These are phyloP conservation scores for Drosophila percnosoma DNA, from an alignment of 2,888 invertebrate genomes.

Conservation along the genomic window DNA sequence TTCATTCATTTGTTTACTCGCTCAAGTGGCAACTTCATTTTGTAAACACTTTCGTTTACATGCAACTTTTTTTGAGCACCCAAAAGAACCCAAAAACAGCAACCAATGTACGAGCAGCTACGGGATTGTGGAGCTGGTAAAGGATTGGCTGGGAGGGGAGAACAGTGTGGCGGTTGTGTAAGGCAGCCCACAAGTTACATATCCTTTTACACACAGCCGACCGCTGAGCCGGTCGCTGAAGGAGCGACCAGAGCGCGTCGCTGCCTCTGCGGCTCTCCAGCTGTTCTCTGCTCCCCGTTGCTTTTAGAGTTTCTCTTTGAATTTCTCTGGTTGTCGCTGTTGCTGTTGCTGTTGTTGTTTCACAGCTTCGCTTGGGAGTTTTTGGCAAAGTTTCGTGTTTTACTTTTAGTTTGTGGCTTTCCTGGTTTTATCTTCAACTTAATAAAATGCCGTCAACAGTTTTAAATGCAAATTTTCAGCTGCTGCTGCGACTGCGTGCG, in stretches of 20 bases:
- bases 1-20: conserved; percentile 81
- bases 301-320: conserved; percentile 37
- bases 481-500: conserved; percentile 58
- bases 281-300: conserved; percentile 12
- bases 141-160: background rate
- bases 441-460: conserved; percentile 81
- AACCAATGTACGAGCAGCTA: conserved; percentile 18
- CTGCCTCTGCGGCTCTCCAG: conserved; percentile 26
- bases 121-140: background rate
- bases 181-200: conserved; percentile 79
- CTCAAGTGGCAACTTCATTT: conserved; percentile 81
- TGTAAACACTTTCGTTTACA: conserved; percentile 81
- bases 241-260: conserved; percentile 45
- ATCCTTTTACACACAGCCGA: conserved; percentile 76
- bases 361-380: conserved; percentile 75
- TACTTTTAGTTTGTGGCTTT: conserved; percentile 81
- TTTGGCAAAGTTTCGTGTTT: conserved; percentile 76
- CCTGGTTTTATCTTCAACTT: conserved; percentile 81
- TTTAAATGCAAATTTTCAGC: conserved; percentile 80
- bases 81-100: conserved; percentile 56
- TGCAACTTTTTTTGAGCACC: conserved; percentile 71
- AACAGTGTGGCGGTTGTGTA: conserved; percentile 50
- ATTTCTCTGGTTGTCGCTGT: conserved; percentile 33
- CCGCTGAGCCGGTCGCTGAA: conserved; percentile 69
- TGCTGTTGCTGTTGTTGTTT: conserved; percentile 68